Conservation (phyloP, 2,888 invertebrate genomes). For the Troglohyphantes excavatus region DNA sequence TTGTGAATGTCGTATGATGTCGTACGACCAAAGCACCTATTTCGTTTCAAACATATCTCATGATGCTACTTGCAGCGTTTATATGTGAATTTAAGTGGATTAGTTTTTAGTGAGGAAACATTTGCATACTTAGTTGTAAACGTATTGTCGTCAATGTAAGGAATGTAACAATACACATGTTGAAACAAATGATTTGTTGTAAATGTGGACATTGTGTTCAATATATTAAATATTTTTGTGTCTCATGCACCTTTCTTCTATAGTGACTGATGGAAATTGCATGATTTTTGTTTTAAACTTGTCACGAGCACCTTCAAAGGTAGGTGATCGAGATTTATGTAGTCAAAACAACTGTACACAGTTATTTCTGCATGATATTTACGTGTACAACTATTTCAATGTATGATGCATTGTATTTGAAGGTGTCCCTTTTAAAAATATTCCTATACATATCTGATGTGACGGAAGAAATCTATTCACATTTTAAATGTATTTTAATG, state of each 20-base stretch:
- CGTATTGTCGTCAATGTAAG: neutral
- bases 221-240: neutral
- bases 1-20: too few relatives aligned
- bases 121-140: neutral
- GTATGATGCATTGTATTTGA: neutral
- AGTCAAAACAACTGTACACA: neutral
- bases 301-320: too few relatives aligned
- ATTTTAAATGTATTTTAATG: slow-evolving; percentile 3
- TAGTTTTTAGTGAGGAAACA: neutral
- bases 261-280: neutral
- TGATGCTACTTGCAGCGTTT: neutral
- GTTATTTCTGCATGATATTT: neutral
- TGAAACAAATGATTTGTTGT: neutral
- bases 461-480: neutral
- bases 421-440: neutral
- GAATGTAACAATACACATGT: neutral
- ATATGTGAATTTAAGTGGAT: neutral
- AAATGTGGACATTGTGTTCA: neutral
- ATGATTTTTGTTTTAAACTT: too few relatives aligned
- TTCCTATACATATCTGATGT: slow-evolving; percentile 14
- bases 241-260: neutral
- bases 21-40: neutral
- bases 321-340: neutral
- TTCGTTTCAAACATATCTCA: neutral
- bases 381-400: neutral